Evolutionary conservation across 2,113 vertebrate genomes (phyloP).

Genomic region (Echinops telfairi): DNA sequence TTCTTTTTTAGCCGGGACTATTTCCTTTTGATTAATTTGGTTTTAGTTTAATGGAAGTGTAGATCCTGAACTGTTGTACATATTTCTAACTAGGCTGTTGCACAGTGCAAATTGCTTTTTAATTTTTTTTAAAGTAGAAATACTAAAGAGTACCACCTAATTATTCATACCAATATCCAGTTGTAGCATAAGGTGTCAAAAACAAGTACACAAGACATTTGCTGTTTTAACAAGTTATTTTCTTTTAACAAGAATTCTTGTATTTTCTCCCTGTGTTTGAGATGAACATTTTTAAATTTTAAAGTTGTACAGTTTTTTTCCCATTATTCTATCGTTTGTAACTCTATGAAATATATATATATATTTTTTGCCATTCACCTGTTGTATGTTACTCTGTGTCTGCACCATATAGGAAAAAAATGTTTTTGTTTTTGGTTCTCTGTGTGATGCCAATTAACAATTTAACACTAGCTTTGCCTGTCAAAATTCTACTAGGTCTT

Average conservation of each 20-base stretch:
- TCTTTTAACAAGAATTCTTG: slow-evolving; percentile 87
- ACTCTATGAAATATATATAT: slow-evolving; percentile 94
- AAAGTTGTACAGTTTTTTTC: slow-evolving; percentile 94
- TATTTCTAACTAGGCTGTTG: slow-evolving; percentile 93
- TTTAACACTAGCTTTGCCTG: slow-evolving; percentile 95
- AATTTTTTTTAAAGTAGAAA: slow-evolving; percentile 86
- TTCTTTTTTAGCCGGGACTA: slow-evolving; percentile 91
- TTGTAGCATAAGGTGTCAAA: slow-evolving; percentile 88
- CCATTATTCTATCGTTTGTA: slow-evolving; percentile 93
- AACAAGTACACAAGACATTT: slow-evolving; percentile 83
- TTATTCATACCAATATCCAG: slow-evolving; percentile 87
- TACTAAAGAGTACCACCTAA: slow-evolving; percentile 85
- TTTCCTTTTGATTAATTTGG: slow-evolving; percentile 88
- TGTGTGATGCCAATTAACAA: slow-evolving; percentile 91
- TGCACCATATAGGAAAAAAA: slow-evolving; percentile 87
- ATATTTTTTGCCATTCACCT: slow-evolving; percentile 93
- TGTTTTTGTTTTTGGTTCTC: slow-evolving; percentile 86
- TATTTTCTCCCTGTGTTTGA: slow-evolving; percentile 90
- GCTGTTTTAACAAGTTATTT: slow-evolving; percentile 87
- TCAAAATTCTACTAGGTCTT: slow-evolving; percentile 87
- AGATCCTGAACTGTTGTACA: slow-evolving; percentile 96
- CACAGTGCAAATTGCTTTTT: slow-evolving; percentile 89
- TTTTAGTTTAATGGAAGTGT: slow-evolving; percentile 87
- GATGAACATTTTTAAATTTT: slow-evolving; percentile 92
- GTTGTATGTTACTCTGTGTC: slow-evolving; percentile 94